phyloP scores from a whole-genome alignment of 2,113 vertebrate species.

The Okapia johnstoni region DNA sequence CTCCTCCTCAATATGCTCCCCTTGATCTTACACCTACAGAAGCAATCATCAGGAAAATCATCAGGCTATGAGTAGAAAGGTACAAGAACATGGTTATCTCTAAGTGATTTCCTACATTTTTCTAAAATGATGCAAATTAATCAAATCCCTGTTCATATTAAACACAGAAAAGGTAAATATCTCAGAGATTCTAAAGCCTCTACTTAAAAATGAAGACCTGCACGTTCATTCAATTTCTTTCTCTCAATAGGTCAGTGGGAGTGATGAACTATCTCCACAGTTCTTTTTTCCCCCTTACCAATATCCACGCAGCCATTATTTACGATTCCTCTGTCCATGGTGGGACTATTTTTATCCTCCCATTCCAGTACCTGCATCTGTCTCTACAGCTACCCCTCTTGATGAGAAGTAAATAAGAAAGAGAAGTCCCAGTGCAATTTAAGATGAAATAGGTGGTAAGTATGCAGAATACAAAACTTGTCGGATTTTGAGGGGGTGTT shows the following conservation, averaged over 20 bases:
- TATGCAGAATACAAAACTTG: background rate
- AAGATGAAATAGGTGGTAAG: constrained; percentile 30
- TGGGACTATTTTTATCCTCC: background rate
- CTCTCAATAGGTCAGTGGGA: constrained; percentile 22
- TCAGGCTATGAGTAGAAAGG: background rate
- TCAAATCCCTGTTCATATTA: background rate
- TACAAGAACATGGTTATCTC: background rate
- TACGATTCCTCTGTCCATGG: background rate
- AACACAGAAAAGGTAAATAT: background rate
- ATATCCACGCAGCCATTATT: background rate
- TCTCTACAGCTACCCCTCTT: rapidly evolving
- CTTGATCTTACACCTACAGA: background rate
- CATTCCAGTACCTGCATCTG: background rate
- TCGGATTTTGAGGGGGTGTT: background rate
- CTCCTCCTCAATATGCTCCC: rapidly evolving
- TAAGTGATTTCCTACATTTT: constrained; percentile 22
- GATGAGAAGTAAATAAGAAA: background rate
- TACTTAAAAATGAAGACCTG: background rate
- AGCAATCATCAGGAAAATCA: background rate
- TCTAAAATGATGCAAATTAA: background rate
- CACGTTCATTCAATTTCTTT: background rate
- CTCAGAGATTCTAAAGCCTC: background rate
- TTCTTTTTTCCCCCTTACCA: background rate
- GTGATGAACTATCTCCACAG: background rate
- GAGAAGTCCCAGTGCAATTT: background rate